A percentile compares a stretch with the other conserved stretches of the same genome.
These are phyloP conservation scores for Heliornis fulica DNA, from an alignment of 2,113 vertebrate species.

Conservation along the genomic window DNA sequence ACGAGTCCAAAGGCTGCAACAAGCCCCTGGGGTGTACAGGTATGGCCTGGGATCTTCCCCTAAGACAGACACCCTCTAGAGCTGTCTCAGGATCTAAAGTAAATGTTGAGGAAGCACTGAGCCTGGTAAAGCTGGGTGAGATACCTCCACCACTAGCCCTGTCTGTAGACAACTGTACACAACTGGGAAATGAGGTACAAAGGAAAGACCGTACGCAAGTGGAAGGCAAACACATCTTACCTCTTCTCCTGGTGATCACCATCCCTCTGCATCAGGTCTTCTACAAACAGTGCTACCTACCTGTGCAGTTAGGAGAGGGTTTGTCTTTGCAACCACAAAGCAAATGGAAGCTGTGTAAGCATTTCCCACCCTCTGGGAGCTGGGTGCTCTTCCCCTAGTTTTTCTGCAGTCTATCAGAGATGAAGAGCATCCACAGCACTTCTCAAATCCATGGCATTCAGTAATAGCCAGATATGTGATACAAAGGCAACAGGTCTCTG, in stretches of 20 bases:
- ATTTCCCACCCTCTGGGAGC: neutral
- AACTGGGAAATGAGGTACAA: neutral
- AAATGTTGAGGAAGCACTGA: neutral
- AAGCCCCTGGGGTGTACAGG: fast-evolving
- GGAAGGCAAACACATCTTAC: neutral
- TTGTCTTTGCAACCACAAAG: neutral
- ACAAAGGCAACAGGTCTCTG: neutral
- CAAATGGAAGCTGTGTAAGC: neutral
- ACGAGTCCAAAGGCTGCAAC: neutral
- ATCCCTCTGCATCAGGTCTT: neutral
- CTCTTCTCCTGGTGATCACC: neutral
- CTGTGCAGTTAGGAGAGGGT: too few species aligned
- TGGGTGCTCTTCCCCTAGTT: neutral
- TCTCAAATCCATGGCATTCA: neutral
- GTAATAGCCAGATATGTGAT: neutral
- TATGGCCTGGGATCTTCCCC: neutral
- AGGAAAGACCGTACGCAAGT: neutral
- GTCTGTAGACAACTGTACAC: too few species aligned
- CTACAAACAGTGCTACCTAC: neutral
- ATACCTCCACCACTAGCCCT: neutral
- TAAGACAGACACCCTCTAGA: neutral
- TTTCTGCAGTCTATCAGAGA: neutral
- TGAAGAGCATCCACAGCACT: neutral
- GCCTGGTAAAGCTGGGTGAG: neutral
- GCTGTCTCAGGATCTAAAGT: neutral